Percentiles rank a stretch among this genome's conserved stretches.
phyloP scores from a whole-genome alignment of 1,140 invertebrate species.

The Colletes latitarsis region DNA sequence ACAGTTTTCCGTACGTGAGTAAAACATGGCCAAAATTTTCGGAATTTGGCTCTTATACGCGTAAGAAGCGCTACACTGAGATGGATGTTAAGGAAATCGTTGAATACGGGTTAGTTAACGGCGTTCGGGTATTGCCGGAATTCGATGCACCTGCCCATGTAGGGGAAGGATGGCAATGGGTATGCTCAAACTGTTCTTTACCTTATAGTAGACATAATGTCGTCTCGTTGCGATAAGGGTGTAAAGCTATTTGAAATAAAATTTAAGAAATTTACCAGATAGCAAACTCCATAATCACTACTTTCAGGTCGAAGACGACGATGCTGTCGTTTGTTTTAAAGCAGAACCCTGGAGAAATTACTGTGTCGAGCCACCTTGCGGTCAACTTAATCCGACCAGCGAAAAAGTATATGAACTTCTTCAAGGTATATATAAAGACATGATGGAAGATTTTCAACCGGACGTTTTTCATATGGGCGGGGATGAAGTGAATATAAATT shows the following conservation, averaged over 20 bases:
- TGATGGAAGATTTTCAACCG: constrained; percentile 85
- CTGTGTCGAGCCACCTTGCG: constrained; percentile 93
- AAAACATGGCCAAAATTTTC: constrained; percentile 86
- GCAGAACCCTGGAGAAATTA: constrained; percentile 88
- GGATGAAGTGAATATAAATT: constrained; percentile 89
- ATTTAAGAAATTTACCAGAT: background rate
- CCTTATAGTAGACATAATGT: too few species aligned
- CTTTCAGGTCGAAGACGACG: constrained; percentile 72
- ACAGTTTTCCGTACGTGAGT: constrained; percentile 91
- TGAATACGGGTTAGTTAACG: constrained; percentile 86
- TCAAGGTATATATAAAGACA: constrained; percentile 86
- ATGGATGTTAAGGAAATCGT: constrained; percentile 84
- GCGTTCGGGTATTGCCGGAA: constrained; percentile 90
- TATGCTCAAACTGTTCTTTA: constrained; percentile 57
- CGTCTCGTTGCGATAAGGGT: background rate
- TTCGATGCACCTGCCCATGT: constrained; percentile 94
- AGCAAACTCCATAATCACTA: background rate
- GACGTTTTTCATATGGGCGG: constrained; percentile 95
- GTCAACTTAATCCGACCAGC: constrained; percentile 90
- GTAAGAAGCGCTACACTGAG: constrained; percentile 84
- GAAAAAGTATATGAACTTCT: constrained; percentile 88
- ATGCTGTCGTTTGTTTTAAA: constrained; percentile 82
- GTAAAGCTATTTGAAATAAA: too few species aligned
- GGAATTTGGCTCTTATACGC: constrained; percentile 87
- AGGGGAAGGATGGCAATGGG: constrained; percentile 92